Conservation (phyloP, 2,888 invertebrate genomes). For the Microplitis deprimator region DNA sequence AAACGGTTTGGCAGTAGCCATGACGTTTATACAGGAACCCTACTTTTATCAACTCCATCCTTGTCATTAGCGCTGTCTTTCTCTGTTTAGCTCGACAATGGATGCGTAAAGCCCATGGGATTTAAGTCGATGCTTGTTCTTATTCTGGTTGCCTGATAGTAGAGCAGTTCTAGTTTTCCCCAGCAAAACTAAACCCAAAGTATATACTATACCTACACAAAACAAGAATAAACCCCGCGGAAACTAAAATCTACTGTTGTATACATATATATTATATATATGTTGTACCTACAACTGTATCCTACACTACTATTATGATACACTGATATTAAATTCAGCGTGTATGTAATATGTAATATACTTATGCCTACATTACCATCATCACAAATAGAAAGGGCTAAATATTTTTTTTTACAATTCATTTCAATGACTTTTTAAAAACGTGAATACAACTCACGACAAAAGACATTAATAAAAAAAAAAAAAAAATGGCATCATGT, state of each 20-base stretch:
- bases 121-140: slow-evolving; percentile 37
- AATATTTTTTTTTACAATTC: background rate
- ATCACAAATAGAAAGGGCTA: too few species aligned
- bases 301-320: background rate
- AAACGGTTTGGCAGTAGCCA: slow-evolving; percentile 15
- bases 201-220: background rate
- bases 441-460: background rate
- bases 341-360: slow-evolving; percentile 36
- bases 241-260: background rate
- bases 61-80: background rate
- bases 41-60: background rate
- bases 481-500: slow-evolving; percentile 27
- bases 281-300: background rate
- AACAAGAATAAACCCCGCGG: background rate
- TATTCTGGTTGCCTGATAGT: slow-evolving; percentile 5
- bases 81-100: slow-evolving; percentile 37
- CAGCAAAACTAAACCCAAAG: background rate
- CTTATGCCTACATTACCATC: slow-evolving; percentile 17
- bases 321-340: background rate
- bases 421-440: slow-evolving; percentile 24
- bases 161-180: background rate
- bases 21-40: too few species aligned
- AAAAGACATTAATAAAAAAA: slow-evolving; percentile 13
- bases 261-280: background rate
- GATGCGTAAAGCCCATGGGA: slow-evolving; percentile 41